These are phyloP conservation scores for Macrochelys suwanniensis DNA, from an alignment of 2,797 vertebrate species.

Conservation along the genomic window DNA sequence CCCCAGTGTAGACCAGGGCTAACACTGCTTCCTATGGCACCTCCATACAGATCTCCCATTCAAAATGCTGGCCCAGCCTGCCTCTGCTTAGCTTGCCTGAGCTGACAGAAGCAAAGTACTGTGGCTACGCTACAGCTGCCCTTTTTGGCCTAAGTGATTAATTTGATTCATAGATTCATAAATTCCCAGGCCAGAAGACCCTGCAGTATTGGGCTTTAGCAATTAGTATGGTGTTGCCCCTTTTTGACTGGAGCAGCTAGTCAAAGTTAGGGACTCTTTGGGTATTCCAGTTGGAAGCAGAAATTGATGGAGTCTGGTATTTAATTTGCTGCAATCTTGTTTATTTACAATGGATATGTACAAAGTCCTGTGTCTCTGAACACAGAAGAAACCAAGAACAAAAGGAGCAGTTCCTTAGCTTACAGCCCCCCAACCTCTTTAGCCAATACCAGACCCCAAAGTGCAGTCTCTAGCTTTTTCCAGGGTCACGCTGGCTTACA, in stretches of 20 bases:
- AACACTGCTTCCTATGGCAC: background rate
- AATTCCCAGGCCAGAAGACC: background rate
- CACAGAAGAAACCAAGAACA: background rate
- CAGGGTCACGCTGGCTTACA: too few relatives aligned
- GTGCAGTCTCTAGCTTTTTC: too few relatives aligned
- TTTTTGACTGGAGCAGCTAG: too few relatives aligned
- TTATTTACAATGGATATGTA: background rate
- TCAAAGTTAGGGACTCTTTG: background rate
- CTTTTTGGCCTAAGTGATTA: background rate
- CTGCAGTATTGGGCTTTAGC: background rate
- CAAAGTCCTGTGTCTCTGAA: background rate
- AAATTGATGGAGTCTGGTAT: background rate
- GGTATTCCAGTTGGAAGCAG: too few relatives aligned
- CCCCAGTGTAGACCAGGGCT: too few relatives aligned
- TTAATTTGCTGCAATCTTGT: background rate
- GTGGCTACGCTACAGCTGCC: background rate
- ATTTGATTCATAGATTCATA: background rate
- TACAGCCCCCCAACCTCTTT: background rate
- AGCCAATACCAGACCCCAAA: too few relatives aligned
- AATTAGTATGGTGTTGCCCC: background rate
- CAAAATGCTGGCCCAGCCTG: background rate
- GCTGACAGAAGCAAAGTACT: background rate
- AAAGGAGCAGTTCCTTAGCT: background rate
- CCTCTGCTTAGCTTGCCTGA: background rate
- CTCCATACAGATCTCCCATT: background rate